Evolutionary conservation across 2,113 vertebrate species (phyloP).

Genomic region (Thermophis baileyi): DNA sequence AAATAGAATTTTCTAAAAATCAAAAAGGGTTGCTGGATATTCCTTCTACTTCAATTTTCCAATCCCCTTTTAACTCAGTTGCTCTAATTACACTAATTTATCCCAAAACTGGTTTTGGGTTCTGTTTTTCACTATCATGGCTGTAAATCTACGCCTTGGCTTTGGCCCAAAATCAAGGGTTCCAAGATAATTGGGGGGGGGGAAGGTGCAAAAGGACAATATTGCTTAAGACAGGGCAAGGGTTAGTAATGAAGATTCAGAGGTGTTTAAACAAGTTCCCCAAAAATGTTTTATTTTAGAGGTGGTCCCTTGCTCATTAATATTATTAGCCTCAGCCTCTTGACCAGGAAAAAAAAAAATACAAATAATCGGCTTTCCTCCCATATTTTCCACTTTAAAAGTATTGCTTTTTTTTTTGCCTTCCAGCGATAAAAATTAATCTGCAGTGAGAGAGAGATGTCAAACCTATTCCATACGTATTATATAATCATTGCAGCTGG

Average conservation of each 20-base stretch:
- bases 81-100: constrained; percentile 32
- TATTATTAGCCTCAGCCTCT: constrained; percentile 32
- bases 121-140: constrained; percentile 30
- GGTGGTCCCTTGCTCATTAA: constrained; percentile 17
- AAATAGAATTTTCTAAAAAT: background rate
- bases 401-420: constrained; percentile 66
- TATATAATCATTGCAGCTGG: constrained; percentile 81
- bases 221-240: background rate
- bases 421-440: constrained; percentile 42
- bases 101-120: background rate
- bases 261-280: background rate
- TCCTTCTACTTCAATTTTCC: background rate
- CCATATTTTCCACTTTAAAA: constrained; percentile 37
- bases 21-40: background rate
- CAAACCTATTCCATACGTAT: constrained; percentile 73
- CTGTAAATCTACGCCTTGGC: background rate
- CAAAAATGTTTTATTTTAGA: background rate
- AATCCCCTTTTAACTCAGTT: background rate
- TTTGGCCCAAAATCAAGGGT: background rate
- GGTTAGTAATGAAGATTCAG: background rate
- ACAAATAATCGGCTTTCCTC: constrained; percentile 49
- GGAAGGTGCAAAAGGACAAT: too few species aligned
- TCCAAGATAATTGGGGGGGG: background rate
- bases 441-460: constrained; percentile 55
- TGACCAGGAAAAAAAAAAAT: background rate